Conservation (phyloP, 2,888 invertebrate genomes). For the Pogonocherus hispidulus region DNA sequence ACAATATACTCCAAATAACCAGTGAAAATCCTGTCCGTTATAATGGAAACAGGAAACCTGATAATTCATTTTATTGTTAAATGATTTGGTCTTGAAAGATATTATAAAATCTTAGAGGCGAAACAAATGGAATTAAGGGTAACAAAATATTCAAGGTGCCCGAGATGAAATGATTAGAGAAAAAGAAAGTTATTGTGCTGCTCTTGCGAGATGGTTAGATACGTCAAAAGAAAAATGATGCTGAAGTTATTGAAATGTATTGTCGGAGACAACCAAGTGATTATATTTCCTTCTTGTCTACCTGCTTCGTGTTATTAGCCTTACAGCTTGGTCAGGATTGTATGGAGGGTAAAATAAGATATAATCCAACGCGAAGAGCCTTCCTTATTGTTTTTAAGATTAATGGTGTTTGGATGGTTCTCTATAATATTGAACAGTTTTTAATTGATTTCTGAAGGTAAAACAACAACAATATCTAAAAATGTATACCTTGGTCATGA, state of each 20-base stretch:
- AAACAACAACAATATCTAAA: too few relatives aligned
- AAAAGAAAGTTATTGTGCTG: slow-evolving; percentile 24
- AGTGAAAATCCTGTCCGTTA: too few relatives aligned
- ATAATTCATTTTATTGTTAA: background rate
- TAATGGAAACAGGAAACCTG: too few relatives aligned
- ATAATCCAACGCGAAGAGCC: too few relatives aligned
- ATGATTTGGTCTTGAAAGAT: background rate
- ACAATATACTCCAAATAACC: too few relatives aligned
- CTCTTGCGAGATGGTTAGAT: slow-evolving; percentile 9
- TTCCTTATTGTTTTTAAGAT: too few relatives aligned
- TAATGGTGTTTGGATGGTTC: too few relatives aligned
- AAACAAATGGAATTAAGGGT: background rate
- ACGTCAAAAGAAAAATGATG: slow-evolving; percentile 16
- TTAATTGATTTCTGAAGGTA: too few relatives aligned
- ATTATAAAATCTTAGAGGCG: background rate
- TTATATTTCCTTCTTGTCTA: slow-evolving; percentile 6
- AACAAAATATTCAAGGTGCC: slow-evolving; percentile 18
- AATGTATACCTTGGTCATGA: too few relatives aligned
- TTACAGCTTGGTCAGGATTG: too few relatives aligned
- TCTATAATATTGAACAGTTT: too few relatives aligned
- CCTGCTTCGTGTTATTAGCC: background rate
- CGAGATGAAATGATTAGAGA: slow-evolving; percentile 17
- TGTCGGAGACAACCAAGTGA: background rate
- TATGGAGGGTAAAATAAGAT: too few relatives aligned
- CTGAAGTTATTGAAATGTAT: slow-evolving; percentile 17